A percentile compares a stretch with the other conserved stretches of the same genome.
Evolutionary conservation across 2,888 invertebrate genomes (phyloP).

Genomic region (Diloba caeruleocephala): DNA sequence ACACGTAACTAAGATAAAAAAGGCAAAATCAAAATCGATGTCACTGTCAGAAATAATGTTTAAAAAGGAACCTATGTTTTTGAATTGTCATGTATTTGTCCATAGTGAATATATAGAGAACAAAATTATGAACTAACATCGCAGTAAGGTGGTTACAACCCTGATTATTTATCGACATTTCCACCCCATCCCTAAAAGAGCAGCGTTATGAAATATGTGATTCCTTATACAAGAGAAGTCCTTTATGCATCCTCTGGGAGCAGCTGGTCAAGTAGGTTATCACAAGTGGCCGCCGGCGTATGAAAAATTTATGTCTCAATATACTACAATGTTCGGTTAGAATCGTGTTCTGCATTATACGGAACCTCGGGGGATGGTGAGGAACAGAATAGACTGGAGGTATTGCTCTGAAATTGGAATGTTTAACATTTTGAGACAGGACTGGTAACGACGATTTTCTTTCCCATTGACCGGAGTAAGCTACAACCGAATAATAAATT

Average conservation of each 20-base stretch:
- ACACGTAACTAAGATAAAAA: no score
- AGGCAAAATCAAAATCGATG: no score
- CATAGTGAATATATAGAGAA: no score
- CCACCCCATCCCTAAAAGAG: slow-evolving; percentile 61
- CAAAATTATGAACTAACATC: no score
- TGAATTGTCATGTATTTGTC: no score
- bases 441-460: background rate
- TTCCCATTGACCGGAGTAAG: background rate
- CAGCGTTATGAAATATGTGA: slow-evolving; percentile 87
- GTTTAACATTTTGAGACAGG: slow-evolving; percentile 6
- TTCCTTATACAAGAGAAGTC: slow-evolving; percentile 88
- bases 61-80: no score
- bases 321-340: slow-evolving; percentile 71
- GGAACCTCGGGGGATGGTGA: slow-evolving; percentile 68
- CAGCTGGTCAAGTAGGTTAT: slow-evolving; percentile 87
- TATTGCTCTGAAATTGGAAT: slow-evolving; percentile 25
- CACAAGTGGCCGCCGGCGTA: slow-evolving; percentile 85
- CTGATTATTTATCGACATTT: slow-evolving; percentile 14
- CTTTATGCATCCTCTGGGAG: slow-evolving; percentile 87
- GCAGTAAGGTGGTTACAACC: background rate
- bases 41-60: no score
- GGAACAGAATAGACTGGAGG: slow-evolving; percentile 21
- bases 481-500: no score
- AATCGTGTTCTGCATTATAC: slow-evolving; percentile 77
- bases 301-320: slow-evolving; percentile 90